Base-by-base conservation (phyloP, 2,113 vertebrate species). In the Miniopterus natalensis region DNA sequence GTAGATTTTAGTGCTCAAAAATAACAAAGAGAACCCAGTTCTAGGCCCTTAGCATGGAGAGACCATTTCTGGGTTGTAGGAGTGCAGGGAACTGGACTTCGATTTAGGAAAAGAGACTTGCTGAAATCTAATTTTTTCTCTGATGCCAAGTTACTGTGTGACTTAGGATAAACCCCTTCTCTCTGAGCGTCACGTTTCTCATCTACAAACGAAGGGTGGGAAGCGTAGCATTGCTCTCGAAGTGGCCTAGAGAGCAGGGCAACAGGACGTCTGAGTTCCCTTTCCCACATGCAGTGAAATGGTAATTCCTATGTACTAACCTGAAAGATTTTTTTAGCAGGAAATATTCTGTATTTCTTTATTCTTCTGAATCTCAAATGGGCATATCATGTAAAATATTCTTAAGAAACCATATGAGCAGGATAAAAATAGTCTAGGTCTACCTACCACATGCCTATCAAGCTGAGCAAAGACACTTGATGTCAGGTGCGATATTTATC, bases 361-460 rank as follows among this genome's bases (percentile, higher is more conserved):
- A 53, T n/a, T 55, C 88, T 92, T 88, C 61, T 86, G 36, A 75
- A 47, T 93, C 17, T 47, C 45, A 89, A 55, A n/a, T 90, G 42
- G 13, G 27, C 88, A 65, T n/a, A 45, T 6, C 9, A 57, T 13
- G 70, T 75, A 84, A 84, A 77, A 81, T 59, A 12, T 47, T 25
- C 89, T 94, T 77, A 78, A 25, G 14, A 88, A 94, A 53, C 83
- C 29, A 10, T n/a, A 80, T 84, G 18, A 92, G 42, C 47, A 65
- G 7, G 31, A 80, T 84, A 57, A 90, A 88, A 88, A 87, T 71
- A 65, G 77, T 40, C 17, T 66, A 53, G 9, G 14, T 65, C 51
- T 70, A 0, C 9, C n/a, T 71, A 59, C 25, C 45, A 55, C 13
- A 29, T 45, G 3, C 4, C 49, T 83, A 0, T 2, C 42, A n/a